Conservation (phyloP, 2,797 vertebrate genomes). For the Nyctibius grandis region DNA sequence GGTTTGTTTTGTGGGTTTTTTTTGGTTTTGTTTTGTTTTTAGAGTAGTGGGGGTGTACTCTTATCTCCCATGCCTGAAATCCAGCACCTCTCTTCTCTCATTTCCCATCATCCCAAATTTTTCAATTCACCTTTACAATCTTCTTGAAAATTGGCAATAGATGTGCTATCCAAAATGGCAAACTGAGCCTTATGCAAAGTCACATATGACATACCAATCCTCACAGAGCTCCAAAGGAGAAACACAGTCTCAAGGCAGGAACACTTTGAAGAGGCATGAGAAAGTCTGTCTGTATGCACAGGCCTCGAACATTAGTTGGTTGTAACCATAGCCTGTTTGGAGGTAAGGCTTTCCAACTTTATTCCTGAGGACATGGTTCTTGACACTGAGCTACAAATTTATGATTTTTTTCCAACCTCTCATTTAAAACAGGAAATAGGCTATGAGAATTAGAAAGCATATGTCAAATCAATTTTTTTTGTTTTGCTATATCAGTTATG, state of each 20-base stretch:
- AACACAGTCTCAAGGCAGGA: background rate
- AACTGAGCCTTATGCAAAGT: background rate
- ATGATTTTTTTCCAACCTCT: background rate
- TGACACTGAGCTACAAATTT: background rate
- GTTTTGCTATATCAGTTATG: background rate
- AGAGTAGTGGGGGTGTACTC: background rate
- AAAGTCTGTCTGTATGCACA: background rate
- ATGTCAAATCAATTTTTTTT: background rate
- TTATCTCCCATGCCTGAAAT: background rate
- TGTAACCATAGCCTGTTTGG: background rate
- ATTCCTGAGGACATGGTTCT: background rate
- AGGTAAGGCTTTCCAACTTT: background rate
- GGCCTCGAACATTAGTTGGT: background rate
- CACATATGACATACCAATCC: background rate
- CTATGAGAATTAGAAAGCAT: background rate
- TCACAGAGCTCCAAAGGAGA: background rate
- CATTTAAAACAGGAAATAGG: background rate
- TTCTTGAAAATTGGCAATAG: background rate
- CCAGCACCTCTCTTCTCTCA: background rate
- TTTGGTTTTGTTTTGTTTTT: no score
- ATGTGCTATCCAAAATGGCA: background rate
- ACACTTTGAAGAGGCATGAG: background rate
- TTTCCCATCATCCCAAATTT: background rate
- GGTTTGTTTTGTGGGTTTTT: no score
- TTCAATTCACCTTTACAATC: background rate